Evolutionary conservation across 2,888 invertebrate species (phyloP).

Genomic region (Stegophylla sp.): DNA sequence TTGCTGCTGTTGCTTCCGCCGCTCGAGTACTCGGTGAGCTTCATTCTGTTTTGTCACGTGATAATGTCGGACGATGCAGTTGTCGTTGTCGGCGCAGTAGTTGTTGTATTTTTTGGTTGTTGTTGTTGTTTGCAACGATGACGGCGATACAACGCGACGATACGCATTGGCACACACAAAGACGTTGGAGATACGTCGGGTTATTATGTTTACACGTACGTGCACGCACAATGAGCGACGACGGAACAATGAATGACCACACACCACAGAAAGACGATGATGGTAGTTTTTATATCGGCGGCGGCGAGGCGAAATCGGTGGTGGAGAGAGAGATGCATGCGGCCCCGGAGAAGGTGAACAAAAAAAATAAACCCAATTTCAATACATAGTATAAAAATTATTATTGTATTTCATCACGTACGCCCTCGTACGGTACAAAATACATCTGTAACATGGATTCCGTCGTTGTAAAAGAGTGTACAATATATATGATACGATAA

Average conservation of each 20-base stretch:
- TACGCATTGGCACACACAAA: conserved; percentile 41
- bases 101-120: not conserved
- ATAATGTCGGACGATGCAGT: not conserved
- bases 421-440: conserved; percentile 1
- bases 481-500: no score
- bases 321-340: conserved; percentile 17
- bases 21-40: conserved; percentile 40
- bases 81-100: not conserved
- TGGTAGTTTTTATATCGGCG: not conserved
- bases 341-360: conserved; percentile 35
- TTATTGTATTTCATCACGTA: conserved; percentile 27
- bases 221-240: not conserved
- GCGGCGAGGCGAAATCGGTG: not conserved
- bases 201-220: not conserved
- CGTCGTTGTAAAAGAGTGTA: no score
- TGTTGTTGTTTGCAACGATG: conserved; percentile 50
- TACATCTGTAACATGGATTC: conserved; percentile 7
- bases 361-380: conserved; percentile 30
- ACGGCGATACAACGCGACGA: conserved; percentile 45
- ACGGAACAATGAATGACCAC: conserved; percentile 16
- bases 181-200: not conserved
- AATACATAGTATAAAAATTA: not conserved
- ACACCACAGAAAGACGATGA: conserved; percentile 25
- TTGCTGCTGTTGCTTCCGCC: conserved; percentile 19
- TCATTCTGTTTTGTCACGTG: conserved; percentile 21